Percentiles rank a stretch among this genome's conserved stretches.
These are phyloP conservation scores for Neodontobutis hainanensis DNA, from an alignment of 2,113 vertebrate genomes.

Conservation along the genomic window DNA sequence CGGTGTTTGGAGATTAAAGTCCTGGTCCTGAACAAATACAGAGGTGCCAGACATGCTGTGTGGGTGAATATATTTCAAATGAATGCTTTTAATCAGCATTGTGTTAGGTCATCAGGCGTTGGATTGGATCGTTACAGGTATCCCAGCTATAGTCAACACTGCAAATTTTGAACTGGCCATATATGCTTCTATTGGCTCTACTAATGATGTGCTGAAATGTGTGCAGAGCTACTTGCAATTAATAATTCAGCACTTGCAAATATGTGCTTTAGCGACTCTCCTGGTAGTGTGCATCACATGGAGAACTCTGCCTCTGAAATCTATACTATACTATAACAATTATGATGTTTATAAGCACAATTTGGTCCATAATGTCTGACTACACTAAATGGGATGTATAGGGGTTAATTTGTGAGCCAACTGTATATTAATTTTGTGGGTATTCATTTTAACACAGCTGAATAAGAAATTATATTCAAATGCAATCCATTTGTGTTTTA, in stretches of 20 bases:
- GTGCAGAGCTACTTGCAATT: background rate
- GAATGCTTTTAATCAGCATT: conserved; percentile 16
- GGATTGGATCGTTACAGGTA: background rate
- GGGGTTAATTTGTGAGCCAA: background rate
- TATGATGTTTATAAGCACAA: background rate
- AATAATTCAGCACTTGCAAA: conserved; percentile 31
- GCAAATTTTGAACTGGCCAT: conserved; percentile 18
- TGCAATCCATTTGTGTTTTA: no score
- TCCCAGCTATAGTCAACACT: conserved; percentile 1
- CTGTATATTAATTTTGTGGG: no score
- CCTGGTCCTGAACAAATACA: conserved; percentile 34
- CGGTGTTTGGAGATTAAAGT: conserved; percentile 65
- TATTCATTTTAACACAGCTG: no score
- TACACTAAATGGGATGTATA: background rate
- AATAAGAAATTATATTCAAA: no score
- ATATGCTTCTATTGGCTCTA: conserved; percentile 22
- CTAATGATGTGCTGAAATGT: conserved; percentile 19
- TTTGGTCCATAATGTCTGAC: background rate
- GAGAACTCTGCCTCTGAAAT: background rate
- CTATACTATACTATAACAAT: background rate
- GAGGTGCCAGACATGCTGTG: conserved; percentile 13
- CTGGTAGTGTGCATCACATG: background rate
- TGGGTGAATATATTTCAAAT: conserved; percentile 12
- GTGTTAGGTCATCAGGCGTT: background rate
- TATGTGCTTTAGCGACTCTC: background rate